Evolutionary conservation across 2,888 invertebrate species (phyloP), one percentile per base, ranked within the genome.

Genomic region (Xylota sylvarum): DNA sequence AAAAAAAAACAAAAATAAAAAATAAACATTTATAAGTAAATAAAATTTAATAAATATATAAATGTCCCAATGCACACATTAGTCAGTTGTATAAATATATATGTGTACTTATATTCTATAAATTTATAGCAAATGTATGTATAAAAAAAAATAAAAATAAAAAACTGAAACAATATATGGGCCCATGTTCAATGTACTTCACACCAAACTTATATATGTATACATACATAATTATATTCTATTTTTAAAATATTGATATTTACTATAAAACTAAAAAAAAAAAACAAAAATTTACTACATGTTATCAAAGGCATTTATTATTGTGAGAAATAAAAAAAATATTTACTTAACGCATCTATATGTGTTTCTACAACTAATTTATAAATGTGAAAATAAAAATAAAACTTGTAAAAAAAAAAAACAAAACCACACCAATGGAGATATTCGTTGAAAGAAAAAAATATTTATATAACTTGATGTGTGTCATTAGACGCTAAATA

Each of bases 131-230:
- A 27, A 35, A 27, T n/a, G n/a, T n/a, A n/a, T n/a, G 12, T 4
- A 23, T 23, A 37, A 32, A 10, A 52, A 46, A 37, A 23, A n/a
- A 70, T n/a, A n/a, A n/a, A n/a, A 19, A n/a, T 46, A n/a, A 70
- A 30, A 50, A 40, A 58, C 27, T 6, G 19, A 17, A 55, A 56
- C 37, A 62, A 70, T 72, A 17, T 73, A 73, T 77, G 86, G 86
- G 82, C 86, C 86, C 67, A 86, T 32, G 50, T 40, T 77, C 43
- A 65, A 62, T 69, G 43, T 78, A 86, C 43, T 81, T 69, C 82
- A 86, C 78, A 86, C 77, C 77, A 48, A 62, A 74, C 48, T 80
- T 80, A 76, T 80, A 70, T 55, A 73, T n/a, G n/a, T n/a, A n/a
- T n/a, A 72, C 17, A 6, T 72, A 48, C 5, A 70, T 30, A 46